phyloP scores from a whole-genome alignment of 1,140 invertebrate species.

The Drosophila melanogaster region Release_6_plus_ISO1_MT NT_033777.3:20904501-20905000 shows the following conservation, averaged over 20 bases:
- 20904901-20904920: too few species aligned
- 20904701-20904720: conserved; percentile 6
- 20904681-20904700: conserved; percentile 3
- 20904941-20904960: not conserved
- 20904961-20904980: too few species aligned
- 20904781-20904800: not conserved
- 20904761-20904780: too few species aligned
- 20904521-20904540: conserved; percentile 49
- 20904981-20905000: too few species aligned
- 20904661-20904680: conserved; percentile 17
- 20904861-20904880: too few species aligned
- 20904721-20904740: conserved; percentile 4
- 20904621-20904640: conserved; percentile 35
- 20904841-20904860: too few species aligned
- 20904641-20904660: conserved; percentile 20
- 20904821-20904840: too few species aligned
- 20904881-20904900: too few species aligned
- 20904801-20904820: not conserved
- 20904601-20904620: conserved; percentile 41
- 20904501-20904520: not conserved
- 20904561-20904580: conserved; percentile 34
- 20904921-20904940: not conserved
- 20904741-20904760: too few species aligned
- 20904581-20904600: conserved; percentile 13
- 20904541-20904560: conserved; percentile 27